Percentiles rank a stretch among this genome's conserved stretches.
phyloP scores from a whole-genome alignment of 2,113 vertebrate species.

The Planiliza haematocheilus region DNA sequence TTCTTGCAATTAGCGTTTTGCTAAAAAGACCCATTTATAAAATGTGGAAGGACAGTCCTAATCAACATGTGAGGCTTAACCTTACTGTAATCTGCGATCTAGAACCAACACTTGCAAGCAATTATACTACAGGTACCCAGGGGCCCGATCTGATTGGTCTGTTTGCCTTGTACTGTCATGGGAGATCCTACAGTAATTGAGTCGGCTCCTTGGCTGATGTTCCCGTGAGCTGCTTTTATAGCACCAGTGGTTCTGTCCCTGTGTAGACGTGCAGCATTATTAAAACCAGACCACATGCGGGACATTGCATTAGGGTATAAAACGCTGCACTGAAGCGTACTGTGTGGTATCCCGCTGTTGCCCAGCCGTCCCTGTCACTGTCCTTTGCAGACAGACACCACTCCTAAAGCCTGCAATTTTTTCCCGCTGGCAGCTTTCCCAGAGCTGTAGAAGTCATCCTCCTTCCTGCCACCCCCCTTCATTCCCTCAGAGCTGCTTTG shows the following conservation, averaged over 20 bases:
- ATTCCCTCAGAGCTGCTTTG: slow-evolving; percentile 50
- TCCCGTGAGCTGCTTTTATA: slow-evolving; percentile 59
- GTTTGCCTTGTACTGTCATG: slow-evolving; percentile 67
- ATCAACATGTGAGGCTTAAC: slow-evolving; percentile 68
- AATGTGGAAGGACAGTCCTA: slow-evolving; percentile 50
- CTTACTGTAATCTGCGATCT: slow-evolving; percentile 45
- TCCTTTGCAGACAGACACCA: slow-evolving; percentile 66
- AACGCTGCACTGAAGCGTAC: slow-evolving; percentile 47
- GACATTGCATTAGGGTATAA: slow-evolving; percentile 51
- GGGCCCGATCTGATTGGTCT: slow-evolving; percentile 75
- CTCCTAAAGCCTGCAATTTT: slow-evolving; percentile 55
- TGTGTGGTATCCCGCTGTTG: slow-evolving; percentile 56
- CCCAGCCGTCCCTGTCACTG: slow-evolving; percentile 57
- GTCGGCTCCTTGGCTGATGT: slow-evolving; percentile 60
- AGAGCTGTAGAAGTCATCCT: slow-evolving; percentile 71
- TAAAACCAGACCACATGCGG: slow-evolving; percentile 59
- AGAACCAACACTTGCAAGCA: slow-evolving; percentile 73
- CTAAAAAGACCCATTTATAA: slow-evolving; percentile 54
- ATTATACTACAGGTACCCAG: slow-evolving; percentile 65
- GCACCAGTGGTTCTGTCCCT: slow-evolving; percentile 41
- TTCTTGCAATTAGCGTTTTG: slow-evolving; percentile 61
- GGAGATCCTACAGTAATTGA: slow-evolving; percentile 70
- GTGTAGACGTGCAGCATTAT: slow-evolving; percentile 60
- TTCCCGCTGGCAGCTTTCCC: slow-evolving; percentile 57
- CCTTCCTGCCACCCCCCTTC: slow-evolving; percentile 34